These are phyloP conservation scores for Diacarnus erythraeanus DNA, from an alignment of 37 sponge, comb jelly and placozoan genomes.

Conservation along the genomic window DNA sequence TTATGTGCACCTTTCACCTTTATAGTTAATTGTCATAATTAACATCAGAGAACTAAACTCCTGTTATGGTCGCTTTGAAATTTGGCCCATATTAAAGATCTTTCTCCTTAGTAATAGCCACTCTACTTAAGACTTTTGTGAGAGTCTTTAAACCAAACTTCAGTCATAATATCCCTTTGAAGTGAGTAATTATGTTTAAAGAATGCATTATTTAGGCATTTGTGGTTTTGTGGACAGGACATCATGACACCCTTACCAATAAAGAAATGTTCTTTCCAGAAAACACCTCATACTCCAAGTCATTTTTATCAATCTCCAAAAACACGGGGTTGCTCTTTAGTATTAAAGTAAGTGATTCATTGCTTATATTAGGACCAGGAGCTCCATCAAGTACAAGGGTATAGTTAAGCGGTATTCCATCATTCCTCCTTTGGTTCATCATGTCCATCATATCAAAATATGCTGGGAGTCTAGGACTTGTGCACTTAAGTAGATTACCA, in stretches of 20 bases:
- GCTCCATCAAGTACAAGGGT: neutral
- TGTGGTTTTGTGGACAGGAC: too few species aligned
- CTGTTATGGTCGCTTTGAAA: too few species aligned
- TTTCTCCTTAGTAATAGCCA: too few species aligned
- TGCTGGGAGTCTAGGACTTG: neutral
- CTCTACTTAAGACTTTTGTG: too few species aligned
- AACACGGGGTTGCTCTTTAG: constrained; percentile 3
- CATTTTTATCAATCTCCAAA: neutral
- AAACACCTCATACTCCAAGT: neutral
- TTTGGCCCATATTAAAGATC: too few species aligned
- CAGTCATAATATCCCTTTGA: too few species aligned
- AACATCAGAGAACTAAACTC: too few species aligned
- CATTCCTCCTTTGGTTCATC: neutral
- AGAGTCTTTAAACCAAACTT: too few species aligned
- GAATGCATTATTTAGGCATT: too few species aligned
- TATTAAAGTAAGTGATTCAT: neutral
- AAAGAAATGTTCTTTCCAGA: neutral
- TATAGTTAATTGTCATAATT: too few species aligned
- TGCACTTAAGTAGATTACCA: neutral
- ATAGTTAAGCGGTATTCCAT: neutral
- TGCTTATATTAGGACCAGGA: neutral
- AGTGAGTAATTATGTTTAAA: too few species aligned
- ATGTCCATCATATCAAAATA: neutral
- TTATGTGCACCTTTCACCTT: too few species aligned
- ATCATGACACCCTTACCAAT: neutral